phyloP scores from a whole-genome alignment of 1,140 invertebrate genomes.

The Fragariocoptes setiger region DNA sequence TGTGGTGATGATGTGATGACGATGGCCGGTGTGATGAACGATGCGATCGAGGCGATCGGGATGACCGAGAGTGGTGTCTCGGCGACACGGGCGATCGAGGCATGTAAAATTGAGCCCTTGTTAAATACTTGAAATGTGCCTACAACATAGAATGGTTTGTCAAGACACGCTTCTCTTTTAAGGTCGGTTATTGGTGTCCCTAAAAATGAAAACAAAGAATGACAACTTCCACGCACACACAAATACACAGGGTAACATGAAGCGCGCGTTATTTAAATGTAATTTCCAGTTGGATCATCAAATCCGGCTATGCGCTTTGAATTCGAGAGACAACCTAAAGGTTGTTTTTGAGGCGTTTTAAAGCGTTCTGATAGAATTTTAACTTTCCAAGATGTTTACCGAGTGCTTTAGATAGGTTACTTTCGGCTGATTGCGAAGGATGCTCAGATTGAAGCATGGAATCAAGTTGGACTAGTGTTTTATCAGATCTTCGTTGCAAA shows the following conservation, averaged over 20 bases:
- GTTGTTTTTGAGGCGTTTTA: neutral
- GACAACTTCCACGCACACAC: neutral
- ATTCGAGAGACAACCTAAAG: neutral
- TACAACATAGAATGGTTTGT: neutral
- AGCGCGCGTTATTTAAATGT: no score
- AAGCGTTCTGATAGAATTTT: neutral
- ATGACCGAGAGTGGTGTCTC: neutral
- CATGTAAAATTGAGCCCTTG: neutral
- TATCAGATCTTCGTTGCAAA: no score
- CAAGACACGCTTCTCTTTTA: neutral
- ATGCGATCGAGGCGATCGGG: neutral
- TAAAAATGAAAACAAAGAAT: neutral
- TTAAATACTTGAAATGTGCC: no score
- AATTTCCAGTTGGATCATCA: neutral
- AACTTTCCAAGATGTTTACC: no score
- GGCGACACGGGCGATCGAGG: neutral
- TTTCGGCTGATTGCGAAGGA: neutral
- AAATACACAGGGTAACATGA: no score
- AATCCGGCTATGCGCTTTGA: neutral
- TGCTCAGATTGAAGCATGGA: no score
- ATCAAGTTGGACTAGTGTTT: no score
- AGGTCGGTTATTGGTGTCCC: neutral
- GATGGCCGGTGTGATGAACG: neutral
- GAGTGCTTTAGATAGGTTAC: no score
- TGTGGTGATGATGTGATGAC: neutral